Conservation (phyloP, 2,113 vertebrate genomes). For the Mus pahari region DNA sequence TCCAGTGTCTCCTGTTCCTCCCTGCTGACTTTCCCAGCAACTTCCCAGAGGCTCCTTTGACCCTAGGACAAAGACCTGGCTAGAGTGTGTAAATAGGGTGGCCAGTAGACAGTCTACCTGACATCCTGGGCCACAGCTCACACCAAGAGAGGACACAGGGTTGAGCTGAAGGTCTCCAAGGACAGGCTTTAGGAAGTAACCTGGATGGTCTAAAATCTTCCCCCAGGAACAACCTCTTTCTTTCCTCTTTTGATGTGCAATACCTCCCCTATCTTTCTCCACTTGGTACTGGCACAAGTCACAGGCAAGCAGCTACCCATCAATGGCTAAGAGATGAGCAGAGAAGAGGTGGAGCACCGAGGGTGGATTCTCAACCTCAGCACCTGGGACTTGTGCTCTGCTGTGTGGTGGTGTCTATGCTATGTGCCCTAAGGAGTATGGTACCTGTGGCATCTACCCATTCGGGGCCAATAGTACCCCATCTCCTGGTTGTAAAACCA, state of each 20-base stretch:
- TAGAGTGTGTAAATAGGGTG: neutral
- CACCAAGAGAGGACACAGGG: neutral
- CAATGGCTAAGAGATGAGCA: neutral
- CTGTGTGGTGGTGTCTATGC: neutral
- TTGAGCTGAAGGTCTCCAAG: neutral
- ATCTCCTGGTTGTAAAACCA: neutral
- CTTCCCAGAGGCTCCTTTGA: neutral
- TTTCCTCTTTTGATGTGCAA: neutral
- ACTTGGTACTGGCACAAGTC: too few relatives aligned
- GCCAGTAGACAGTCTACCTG: neutral
- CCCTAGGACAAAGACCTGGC: neutral
- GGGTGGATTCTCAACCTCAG: neutral
- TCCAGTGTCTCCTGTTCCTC: neutral
- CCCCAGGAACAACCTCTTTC: neutral
- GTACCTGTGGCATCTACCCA: rapidly evolving
- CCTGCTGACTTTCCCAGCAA: neutral
- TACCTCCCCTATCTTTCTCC: rapidly evolving
- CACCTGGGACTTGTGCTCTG: neutral
- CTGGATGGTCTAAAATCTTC: neutral
- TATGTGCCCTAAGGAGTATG: rapidly evolving
- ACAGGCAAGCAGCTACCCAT: neutral
- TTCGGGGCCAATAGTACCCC: neutral
- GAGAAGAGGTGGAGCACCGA: rapidly evolving
- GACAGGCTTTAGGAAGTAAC: neutral
- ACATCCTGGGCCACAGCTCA: neutral